A percentile compares a stretch with the other conserved stretches of the same genome.
phyloP scores from a whole-genome alignment of 2,888 invertebrate species.

The Agrotis clavis region DNA sequence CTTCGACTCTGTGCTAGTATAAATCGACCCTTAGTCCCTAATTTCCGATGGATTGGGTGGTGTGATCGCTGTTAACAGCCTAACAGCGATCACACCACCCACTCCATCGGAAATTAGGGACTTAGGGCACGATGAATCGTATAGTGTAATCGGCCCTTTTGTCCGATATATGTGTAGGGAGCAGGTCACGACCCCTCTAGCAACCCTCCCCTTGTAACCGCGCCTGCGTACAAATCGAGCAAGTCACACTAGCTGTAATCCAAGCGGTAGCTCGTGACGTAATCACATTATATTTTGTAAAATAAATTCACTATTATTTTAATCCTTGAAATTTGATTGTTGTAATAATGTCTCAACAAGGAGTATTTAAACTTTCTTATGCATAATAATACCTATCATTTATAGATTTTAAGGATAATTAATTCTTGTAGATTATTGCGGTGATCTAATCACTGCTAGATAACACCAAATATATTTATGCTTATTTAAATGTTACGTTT shows the following conservation, averaged over 20 bases:
- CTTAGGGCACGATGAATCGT: no score
- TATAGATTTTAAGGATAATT: slow-evolving; percentile 13
- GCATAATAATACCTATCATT: slow-evolving; percentile 5
- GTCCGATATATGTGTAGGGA: no score
- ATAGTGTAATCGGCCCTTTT: no score
- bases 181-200: no score
- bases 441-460: slow-evolving; percentile 74
- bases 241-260: slow-evolving; percentile 8
- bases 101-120: no score
- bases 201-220: no score
- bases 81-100: no score
- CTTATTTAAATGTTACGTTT: slow-evolving; percentile 68
- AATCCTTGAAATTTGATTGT: neutral
- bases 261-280: neutral
- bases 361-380: neutral
- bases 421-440: slow-evolving; percentile 43
- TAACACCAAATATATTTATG: slow-evolving; percentile 75
- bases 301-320: neutral
- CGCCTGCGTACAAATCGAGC: slow-evolving; percentile 21
- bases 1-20: no score
- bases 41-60: no score
- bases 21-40: no score
- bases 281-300: neutral
- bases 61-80: no score
- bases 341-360: neutral